A percentile compares a stretch with the other conserved stretches of the same genome.
These are phyloP conservation scores for Drosophila sproati DNA, from an alignment of 1,140 invertebrate species.

Conservation along the genomic window DNA sequence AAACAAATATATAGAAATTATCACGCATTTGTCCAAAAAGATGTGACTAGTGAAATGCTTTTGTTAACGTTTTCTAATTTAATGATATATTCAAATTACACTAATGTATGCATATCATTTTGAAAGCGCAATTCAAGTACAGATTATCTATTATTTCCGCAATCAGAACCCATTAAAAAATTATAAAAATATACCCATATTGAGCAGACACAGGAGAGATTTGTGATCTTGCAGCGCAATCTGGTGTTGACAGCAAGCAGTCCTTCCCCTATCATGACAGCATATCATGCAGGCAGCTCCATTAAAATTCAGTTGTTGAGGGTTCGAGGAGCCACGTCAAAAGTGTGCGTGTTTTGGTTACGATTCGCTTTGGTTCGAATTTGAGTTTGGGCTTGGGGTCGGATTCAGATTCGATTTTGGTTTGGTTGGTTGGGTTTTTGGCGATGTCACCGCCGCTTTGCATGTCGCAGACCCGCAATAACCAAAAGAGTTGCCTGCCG, in stretches of 20 bases:
- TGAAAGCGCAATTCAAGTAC: background rate
- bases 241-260: slow-evolving; percentile 2
- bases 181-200: slow-evolving; percentile 2
- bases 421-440: slow-evolving; percentile 55
- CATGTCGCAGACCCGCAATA: slow-evolving; percentile 65
- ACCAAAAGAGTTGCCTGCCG: slow-evolving; percentile 52
- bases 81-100: background rate
- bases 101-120: background rate
- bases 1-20: too few relatives aligned
- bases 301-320: slow-evolving; percentile 39
- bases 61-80: background rate
- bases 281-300: background rate
- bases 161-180: background rate
- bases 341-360: slow-evolving; percentile 47
- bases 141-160: background rate
- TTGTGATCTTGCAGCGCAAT: background rate
- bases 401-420: background rate
- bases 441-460: slow-evolving; percentile 80
- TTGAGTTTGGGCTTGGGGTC: slow-evolving; percentile 34
- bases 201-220: background rate
- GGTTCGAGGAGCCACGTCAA: slow-evolving; percentile 22
- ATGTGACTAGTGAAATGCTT: too few relatives aligned
- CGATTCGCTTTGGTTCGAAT: slow-evolving; percentile 6
- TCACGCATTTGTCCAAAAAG: too few relatives aligned
- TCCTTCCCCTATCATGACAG: background rate